Evolutionary conservation across 2,113 vertebrate genomes (phyloP).

Genomic region (Takifugu flavidus): DNA sequence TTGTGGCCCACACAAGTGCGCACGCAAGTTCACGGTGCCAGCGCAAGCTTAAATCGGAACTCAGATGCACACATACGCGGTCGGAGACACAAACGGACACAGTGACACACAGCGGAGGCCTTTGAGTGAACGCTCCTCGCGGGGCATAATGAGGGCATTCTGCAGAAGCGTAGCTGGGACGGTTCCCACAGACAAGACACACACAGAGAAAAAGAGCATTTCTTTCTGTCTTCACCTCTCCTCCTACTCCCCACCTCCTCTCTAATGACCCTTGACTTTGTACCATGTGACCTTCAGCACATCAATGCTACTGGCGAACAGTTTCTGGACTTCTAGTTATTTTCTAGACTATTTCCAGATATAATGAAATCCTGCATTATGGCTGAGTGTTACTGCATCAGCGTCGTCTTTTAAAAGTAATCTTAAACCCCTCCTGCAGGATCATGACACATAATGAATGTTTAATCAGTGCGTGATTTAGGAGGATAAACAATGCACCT

Average conservation of each 20-base stretch:
- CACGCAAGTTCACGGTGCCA: constrained; percentile 37
- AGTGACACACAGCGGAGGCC: constrained; percentile 59
- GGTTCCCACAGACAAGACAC: constrained; percentile 76
- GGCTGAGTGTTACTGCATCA: too few relatives aligned
- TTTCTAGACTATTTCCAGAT: too few relatives aligned
- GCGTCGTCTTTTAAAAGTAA: too few relatives aligned
- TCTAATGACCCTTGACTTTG: constrained; percentile 63
- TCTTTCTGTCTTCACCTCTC: constrained; percentile 68
- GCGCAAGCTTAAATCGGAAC: constrained; percentile 47
- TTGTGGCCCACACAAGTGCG: constrained; percentile 54
- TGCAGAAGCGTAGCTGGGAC: constrained; percentile 61
- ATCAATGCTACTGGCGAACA: constrained; percentile 24
- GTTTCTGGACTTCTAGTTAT: constrained; percentile 1
- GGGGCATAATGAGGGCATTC: constrained; percentile 76
- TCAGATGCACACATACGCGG: constrained; percentile 16
- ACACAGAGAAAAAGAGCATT: constrained; percentile 63
- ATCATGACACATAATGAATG: too few relatives aligned
- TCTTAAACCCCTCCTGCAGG: too few relatives aligned
- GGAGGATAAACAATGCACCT: too few relatives aligned
- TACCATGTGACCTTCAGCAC: constrained; percentile 45
- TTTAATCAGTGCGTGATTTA: too few relatives aligned
- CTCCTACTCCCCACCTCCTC: constrained; percentile 58
- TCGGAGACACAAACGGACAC: constrained; percentile 38
- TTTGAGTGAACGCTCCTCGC: constrained; percentile 59
- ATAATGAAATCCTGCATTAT: too few relatives aligned